Evolutionary conservation across 2,797 vertebrate genomes (phyloP), one percentile per base, ranked within the genome.

Genomic region (Crenichthys baileyi): DNA sequence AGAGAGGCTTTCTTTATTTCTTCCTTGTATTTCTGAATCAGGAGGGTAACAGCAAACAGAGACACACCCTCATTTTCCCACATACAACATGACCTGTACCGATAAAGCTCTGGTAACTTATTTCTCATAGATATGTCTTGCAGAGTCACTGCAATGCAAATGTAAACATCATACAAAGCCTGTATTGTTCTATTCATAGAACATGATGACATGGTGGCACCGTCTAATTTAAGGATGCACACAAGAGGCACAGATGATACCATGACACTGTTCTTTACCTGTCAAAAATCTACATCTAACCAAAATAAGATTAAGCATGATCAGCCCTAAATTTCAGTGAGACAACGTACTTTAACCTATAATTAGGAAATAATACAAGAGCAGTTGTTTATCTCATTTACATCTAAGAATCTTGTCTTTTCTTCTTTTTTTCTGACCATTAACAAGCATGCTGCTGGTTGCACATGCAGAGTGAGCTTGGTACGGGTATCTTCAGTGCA

Each of bases 141-240:
- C 72, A 24, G 72, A 56, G 56, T 39, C 46, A n/a, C 18, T 58
- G 39, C n/a, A 74, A 82, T 68, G 85, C 39, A 75, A 85, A 79
- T 39, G 75, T 78, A 87, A 73, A 87, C 83, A 76, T 63, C 65
- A 56, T 44, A 80, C 46, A 63, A 83, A 81, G 24, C 24, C 39
- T 73, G 56, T 39, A 44, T 73, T 82, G 73, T 78, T 68, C 56
- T 60, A 13, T 48, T 60, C 41, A 24, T 56, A 71, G 61, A 72
- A 60, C 60, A 60, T 65, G 76, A 76, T 16, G 51, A 65, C 24
- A 61, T 41, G 53, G 39, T 68, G 4, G 11, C 41, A 53, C 26
- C 44, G 20, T 18, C 41, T 22, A 18, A 39, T 11, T 5, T 12
- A 24, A 39, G 50, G 36, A 31, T 16, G 26, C 5, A 22, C 26